Percentiles rank a stretch among this genome's conserved stretches.
Conservation (phyloP, 1,140 invertebrate genomes). For the Microplitis demolitor region DNA sequence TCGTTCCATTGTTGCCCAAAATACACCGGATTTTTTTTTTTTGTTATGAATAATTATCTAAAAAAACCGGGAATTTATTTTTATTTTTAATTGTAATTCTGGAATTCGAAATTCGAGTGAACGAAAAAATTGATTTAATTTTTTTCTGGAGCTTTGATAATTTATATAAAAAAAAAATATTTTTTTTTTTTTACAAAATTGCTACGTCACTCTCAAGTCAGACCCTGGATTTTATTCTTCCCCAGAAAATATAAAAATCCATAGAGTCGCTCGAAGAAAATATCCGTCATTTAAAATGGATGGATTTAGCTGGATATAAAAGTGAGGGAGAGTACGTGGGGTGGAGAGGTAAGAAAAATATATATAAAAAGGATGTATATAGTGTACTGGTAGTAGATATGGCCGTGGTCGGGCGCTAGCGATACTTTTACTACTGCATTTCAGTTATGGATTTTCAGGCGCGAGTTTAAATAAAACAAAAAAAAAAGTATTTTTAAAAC, state of each 20-base stretch:
- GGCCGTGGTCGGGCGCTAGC: too few relatives aligned
- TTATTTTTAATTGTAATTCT: background rate
- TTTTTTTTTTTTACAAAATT: constrained; percentile 10
- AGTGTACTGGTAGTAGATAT: background rate
- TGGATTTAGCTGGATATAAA: constrained; percentile 55
- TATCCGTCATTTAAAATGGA: constrained; percentile 59
- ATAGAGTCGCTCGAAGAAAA: constrained; percentile 52
- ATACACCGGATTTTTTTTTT: constrained; percentile 6
- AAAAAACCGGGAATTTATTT: background rate
- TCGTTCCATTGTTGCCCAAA: constrained; percentile 12
- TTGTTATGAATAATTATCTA: background rate
- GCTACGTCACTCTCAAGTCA: background rate
- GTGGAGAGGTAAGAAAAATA: constrained; percentile 14
- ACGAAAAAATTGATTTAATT: background rate
- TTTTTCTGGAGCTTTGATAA: background rate
- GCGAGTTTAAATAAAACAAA: too few relatives aligned
- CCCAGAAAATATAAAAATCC: constrained; percentile 45
- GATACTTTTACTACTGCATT: too few relatives aligned
- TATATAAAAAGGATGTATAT: background rate
- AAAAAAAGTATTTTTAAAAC: too few relatives aligned
- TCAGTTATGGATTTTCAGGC: too few relatives aligned
- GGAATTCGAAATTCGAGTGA: too few relatives aligned
- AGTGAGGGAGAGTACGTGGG: constrained; percentile 32
- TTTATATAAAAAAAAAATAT: too few relatives aligned
- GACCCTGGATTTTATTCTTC: constrained; percentile 4